A percentile compares a stretch with the other conserved stretches of the same genome.
phyloP scores from a whole-genome alignment of 92 coral and sea anemone species.

The Zoanthus gigantus region DNA sequence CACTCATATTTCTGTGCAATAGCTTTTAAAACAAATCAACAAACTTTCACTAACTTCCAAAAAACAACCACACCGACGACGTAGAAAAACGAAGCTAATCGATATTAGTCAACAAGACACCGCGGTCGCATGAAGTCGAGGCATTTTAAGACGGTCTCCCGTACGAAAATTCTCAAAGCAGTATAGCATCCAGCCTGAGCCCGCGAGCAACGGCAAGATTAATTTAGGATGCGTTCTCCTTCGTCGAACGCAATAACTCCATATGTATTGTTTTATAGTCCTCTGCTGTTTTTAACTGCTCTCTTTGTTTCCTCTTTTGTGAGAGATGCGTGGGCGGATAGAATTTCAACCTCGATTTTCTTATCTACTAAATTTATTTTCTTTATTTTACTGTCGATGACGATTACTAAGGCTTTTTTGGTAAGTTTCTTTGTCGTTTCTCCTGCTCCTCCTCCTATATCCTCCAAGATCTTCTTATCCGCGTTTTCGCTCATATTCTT shows the following conservation, averaged over 20 bases:
- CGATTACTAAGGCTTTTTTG: neutral
- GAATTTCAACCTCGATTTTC: neutral
- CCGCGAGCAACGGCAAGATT: too few species aligned
- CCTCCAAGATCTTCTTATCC: neutral
- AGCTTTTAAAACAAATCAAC: too few species aligned
- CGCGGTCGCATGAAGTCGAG: too few species aligned
- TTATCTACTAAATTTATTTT: neutral
- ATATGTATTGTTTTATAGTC: neutral
- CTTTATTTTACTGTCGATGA: neutral
- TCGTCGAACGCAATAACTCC: neutral
- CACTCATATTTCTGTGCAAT: too few species aligned
- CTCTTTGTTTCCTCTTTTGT: neutral
- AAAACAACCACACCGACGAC: too few species aligned
- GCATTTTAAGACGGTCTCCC: too few species aligned
- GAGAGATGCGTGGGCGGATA: constrained; percentile 5
- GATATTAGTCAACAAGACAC: too few species aligned
- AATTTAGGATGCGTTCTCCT: too few species aligned
- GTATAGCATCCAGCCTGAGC: too few species aligned
- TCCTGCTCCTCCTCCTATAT: neutral
- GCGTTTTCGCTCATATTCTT: neutral
- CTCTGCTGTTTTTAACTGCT: neutral
- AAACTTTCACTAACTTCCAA: too few species aligned
- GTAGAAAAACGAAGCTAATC: too few species aligned
- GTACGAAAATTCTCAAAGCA: too few species aligned
- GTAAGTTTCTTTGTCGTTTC: neutral